Evolutionary conservation across 1,140 invertebrate genomes (phyloP).

Genomic region (Odontomachus brunneus): DNA sequence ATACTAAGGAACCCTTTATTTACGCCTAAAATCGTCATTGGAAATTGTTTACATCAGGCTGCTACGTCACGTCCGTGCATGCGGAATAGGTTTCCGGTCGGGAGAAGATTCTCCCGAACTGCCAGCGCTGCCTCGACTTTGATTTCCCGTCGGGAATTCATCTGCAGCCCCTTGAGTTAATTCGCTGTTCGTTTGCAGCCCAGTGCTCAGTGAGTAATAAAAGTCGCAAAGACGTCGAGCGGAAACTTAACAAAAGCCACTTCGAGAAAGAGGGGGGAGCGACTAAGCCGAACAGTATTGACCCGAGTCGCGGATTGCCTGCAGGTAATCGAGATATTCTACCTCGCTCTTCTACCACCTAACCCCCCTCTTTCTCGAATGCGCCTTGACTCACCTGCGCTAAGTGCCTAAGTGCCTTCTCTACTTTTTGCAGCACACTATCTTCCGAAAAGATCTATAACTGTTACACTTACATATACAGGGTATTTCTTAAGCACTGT

Average conservation of each 20-base stretch:
- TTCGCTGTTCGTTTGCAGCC: not conserved
- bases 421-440: no score
- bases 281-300: slow-evolving; percentile 65
- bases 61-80: no score
- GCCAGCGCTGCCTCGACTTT: no score
- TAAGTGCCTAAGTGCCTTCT: slow-evolving; percentile 1
- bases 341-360: slow-evolving; percentile 27
- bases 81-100: no score
- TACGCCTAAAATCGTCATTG: no score
- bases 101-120: no score
- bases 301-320: slow-evolving; percentile 74
- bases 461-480: no score
- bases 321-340: slow-evolving; percentile 72
- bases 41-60: no score
- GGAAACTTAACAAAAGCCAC: slow-evolving; percentile 17
- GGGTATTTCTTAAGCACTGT: no score
- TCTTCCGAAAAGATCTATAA: no score
- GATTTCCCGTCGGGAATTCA: not conserved
- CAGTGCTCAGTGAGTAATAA: not conserved
- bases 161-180: not conserved
- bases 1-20: no score
- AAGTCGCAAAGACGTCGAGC: slow-evolving; percentile 39
- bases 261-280: slow-evolving; percentile 38
- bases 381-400: slow-evolving; percentile 21
- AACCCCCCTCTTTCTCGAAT: not conserved